These are phyloP conservation scores for Tetragnatha versicolor DNA, from an alignment of 1,140 invertebrate species.

Conservation along the genomic window DNA sequence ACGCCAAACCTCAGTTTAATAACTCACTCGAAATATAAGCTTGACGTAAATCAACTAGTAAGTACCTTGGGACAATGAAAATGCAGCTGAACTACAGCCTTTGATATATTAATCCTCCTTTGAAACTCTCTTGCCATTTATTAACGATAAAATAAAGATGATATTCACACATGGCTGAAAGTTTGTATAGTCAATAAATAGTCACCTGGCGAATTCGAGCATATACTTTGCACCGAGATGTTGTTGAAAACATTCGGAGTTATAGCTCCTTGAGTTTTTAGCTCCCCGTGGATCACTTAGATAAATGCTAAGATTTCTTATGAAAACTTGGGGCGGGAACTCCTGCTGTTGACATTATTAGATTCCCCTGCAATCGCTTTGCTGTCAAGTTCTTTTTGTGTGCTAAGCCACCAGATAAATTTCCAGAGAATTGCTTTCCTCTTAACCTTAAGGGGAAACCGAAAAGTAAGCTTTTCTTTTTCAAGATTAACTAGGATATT, in stretches of 20 bases:
- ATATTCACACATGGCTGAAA: conserved; percentile 25
- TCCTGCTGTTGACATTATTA: conserved; percentile 11
- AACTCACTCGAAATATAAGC: conserved; percentile 23
- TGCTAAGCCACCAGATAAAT: too few species aligned
- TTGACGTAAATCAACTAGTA: conserved; percentile 20
- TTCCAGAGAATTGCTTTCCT: too few species aligned
- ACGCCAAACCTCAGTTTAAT: conserved; percentile 20
- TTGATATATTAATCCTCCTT: conserved; percentile 18
- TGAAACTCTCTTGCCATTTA: conserved; percentile 24
- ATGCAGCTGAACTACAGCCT: conserved; percentile 20
- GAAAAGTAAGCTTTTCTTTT: conserved; percentile 1
- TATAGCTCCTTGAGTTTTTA: background rate
- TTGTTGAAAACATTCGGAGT: background rate
- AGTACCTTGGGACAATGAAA: conserved; percentile 14
- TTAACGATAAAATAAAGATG: conserved; percentile 39
- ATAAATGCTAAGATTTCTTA: background rate
- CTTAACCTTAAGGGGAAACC: too few species aligned
- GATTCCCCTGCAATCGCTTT: conserved; percentile 10
- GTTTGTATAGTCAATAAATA: conserved; percentile 32
- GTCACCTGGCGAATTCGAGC: conserved; percentile 10
- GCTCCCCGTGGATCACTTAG: background rate
- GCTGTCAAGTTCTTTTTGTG: too few species aligned
- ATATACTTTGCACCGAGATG: background rate
- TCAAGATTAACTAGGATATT: background rate
- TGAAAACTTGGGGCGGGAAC: conserved; percentile 8